Conservation (phyloP, 2,797 vertebrate genomes). For the Molossus molossus region DNA sequence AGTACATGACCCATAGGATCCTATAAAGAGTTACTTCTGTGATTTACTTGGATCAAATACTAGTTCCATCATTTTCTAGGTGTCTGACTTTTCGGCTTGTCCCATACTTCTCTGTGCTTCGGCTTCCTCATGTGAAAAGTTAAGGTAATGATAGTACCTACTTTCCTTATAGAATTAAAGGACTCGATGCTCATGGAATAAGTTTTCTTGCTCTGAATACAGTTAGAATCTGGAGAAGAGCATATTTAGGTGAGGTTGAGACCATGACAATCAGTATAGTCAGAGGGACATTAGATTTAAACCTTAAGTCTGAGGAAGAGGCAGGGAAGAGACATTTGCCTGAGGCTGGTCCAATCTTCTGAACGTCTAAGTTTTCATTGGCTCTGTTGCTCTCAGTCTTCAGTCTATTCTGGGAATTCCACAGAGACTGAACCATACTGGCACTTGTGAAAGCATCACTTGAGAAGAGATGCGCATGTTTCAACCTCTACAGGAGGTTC, state of each 20-base stretch:
- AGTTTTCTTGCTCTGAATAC: background rate
- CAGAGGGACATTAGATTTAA: background rate
- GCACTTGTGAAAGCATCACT: background rate
- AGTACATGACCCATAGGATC: background rate
- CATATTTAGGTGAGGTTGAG: background rate
- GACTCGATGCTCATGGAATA: background rate
- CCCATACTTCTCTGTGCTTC: background rate
- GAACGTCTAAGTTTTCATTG: background rate
- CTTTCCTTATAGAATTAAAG: background rate
- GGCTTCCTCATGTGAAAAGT: conserved; percentile 47
- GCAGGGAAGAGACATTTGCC: background rate
- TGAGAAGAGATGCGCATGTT: background rate
- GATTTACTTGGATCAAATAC: background rate
- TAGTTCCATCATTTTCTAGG: background rate
- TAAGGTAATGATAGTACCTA: background rate
- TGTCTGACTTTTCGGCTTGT: background rate
- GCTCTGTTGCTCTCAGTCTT: conserved; percentile 49
- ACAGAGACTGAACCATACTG: background rate
- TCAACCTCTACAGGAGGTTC: background rate
- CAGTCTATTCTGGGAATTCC: conserved; percentile 67
- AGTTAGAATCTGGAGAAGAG: background rate
- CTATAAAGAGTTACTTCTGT: background rate
- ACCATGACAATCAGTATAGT: background rate
- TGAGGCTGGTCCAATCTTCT: background rate
- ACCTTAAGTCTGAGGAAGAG: background rate